These are phyloP conservation scores for Gyps fulvus DNA, from an alignment of 2,113 vertebrate genomes.

Conservation along the genomic window DNA sequence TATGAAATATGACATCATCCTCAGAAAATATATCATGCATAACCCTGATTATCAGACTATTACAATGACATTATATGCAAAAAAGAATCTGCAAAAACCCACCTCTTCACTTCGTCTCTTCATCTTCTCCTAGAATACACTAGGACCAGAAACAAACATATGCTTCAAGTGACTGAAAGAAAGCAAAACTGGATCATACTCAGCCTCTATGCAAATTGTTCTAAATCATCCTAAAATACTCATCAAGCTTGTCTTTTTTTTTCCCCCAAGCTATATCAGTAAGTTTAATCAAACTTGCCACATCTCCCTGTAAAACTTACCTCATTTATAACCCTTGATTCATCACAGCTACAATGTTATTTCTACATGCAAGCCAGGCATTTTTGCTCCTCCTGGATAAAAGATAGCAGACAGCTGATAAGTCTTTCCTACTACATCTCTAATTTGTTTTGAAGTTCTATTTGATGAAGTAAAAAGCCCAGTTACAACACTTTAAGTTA, in stretches of 20 bases:
- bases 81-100: background rate
- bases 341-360: background rate
- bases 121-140: background rate
- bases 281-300: background rate
- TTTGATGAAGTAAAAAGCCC: conserved; percentile 30
- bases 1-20: conserved; percentile 59
- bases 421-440: background rate
- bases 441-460: conserved; percentile 46
- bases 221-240: background rate
- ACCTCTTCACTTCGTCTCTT: background rate
- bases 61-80: background rate
- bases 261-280: background rate
- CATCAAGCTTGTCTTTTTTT: background rate
- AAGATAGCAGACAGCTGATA: background rate
- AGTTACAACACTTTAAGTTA: conserved; percentile 31
- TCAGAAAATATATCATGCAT: conserved; percentile 3
- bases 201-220: background rate
- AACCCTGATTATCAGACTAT: background rate
- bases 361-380: background rate
- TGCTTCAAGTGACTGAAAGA: background rate
- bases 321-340: background rate
- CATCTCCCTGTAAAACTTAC: background rate
- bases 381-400: conserved; percentile 6
- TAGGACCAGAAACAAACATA: background rate
- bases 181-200: background rate